Evolutionary conservation across 2,888 invertebrate genomes (phyloP).

Genomic region (Oscheius sp.): DNA sequence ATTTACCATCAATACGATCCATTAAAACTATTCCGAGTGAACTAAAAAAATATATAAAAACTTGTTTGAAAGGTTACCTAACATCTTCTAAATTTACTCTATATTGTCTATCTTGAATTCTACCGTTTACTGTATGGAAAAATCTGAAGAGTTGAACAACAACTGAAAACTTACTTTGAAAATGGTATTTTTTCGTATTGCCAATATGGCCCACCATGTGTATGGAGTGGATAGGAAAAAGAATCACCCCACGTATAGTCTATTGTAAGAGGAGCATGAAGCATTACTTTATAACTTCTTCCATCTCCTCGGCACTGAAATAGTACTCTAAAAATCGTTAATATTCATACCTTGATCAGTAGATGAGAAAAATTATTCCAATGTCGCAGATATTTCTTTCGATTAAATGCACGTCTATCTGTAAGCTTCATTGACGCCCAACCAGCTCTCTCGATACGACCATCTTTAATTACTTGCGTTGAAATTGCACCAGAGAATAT

Average conservation of each 20-base stretch:
- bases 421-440: slow-evolving; percentile 67
- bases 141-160: slow-evolving; percentile 53
- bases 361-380: slow-evolving; percentile 67
- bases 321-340: slow-evolving; percentile 1
- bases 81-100: slow-evolving; percentile 49
- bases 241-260: slow-evolving; percentile 90
- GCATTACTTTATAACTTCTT: slow-evolving; percentile 84
- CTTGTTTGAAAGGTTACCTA: slow-evolving; percentile 30
- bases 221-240: slow-evolving; percentile 85
- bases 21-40: slow-evolving; percentile 85
- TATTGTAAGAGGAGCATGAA: slow-evolving; percentile 80
- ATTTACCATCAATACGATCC: slow-evolving; percentile 84
- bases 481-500: slow-evolving; percentile 57
- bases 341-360: slow-evolving; percentile 56
- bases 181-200: slow-evolving; percentile 78
- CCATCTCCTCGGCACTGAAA: slow-evolving; percentile 84
- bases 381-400: slow-evolving; percentile 57
- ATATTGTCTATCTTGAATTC: slow-evolving; percentile 66
- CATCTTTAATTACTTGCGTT: slow-evolving; percentile 57
- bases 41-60: slow-evolving; percentile 77
- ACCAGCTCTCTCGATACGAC: slow-evolving; percentile 64
- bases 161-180: slow-evolving; percentile 36
- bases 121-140: slow-evolving; percentile 64
- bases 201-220: slow-evolving; percentile 95
- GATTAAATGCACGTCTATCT: slow-evolving; percentile 57